Evolutionary conservation across 1,140 invertebrate genomes (phyloP).

Genomic region (Ladona fulva): DNA sequence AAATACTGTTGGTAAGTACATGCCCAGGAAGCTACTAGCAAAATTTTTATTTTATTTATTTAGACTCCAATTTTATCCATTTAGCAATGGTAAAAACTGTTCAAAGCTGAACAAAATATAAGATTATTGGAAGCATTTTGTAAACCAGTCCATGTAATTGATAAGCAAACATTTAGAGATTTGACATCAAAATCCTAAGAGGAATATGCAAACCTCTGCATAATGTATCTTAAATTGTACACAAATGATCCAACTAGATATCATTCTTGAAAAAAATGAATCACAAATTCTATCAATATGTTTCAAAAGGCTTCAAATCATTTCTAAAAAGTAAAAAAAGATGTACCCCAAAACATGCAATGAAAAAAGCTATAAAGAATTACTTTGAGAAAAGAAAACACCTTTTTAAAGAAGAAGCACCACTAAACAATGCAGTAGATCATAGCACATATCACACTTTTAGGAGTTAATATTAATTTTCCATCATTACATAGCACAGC

Average conservation of each 20-base stretch:
- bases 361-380: neutral
- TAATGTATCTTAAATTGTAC: neutral
- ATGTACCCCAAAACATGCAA: neutral
- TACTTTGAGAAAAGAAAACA: slow-evolving; percentile 10
- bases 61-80: neutral
- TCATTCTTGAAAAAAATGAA: neutral
- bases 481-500: slow-evolving; percentile 4
- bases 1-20: slow-evolving; percentile 7
- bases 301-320: neutral
- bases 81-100: neutral
- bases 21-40: neutral
- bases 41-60: neutral
- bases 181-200: neutral
- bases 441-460: neutral
- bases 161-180: neutral
- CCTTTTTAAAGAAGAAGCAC: neutral
- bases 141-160: neutral
- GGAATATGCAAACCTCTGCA: neutral
- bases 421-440: slow-evolving; percentile 6
- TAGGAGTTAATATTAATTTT: slow-evolving; percentile 5
- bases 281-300: neutral
- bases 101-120: neutral
- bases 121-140: neutral
- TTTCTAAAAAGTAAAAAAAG: slow-evolving; percentile 3
- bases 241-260: slow-evolving; percentile 1